phyloP scores from a whole-genome alignment of 2,888 invertebrate species.

The Nesidiocoris tenuis region DNA sequence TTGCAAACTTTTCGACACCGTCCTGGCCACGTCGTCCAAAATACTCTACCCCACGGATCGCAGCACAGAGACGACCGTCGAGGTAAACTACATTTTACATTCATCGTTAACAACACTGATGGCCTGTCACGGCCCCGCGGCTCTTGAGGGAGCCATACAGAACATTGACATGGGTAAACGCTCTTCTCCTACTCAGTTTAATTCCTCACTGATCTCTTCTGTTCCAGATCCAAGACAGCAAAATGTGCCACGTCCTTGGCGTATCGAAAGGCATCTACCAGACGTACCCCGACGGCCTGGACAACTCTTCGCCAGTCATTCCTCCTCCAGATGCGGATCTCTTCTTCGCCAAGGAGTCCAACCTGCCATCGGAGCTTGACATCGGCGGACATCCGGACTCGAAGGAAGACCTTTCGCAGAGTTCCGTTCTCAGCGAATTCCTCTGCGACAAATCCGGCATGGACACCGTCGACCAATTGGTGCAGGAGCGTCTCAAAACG shows the following conservation, averaged over 20 bases:
- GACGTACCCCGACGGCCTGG: constrained; percentile 31
- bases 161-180: no score
- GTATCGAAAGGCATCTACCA: constrained; percentile 41
- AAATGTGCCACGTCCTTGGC: constrained; percentile 43
- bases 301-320: neutral
- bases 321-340: neutral
- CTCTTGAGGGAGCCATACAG: no score
- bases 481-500: constrained; percentile 47
- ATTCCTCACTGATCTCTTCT: no score
- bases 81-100: neutral
- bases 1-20: constrained; percentile 52
- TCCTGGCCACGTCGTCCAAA: constrained; percentile 1
- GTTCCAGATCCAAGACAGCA: constrained; percentile 47
- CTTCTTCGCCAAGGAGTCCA: constrained; percentile 6
- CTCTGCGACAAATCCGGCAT: constrained; percentile 41
- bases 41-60: constrained; percentile 13
- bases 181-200: no score
- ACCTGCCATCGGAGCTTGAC: constrained; percentile 4
- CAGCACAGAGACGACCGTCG: constrained; percentile 5
- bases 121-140: no score
- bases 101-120: no score
- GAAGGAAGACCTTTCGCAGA: constrained; percentile 32
- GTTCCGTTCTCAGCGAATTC: constrained; percentile 43
- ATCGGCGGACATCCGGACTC: neutral
- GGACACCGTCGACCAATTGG: constrained; percentile 49